Evolutionary conservation across 2,113 vertebrate species (phyloP).

Genomic region (Phainopepla nitens): DNA sequence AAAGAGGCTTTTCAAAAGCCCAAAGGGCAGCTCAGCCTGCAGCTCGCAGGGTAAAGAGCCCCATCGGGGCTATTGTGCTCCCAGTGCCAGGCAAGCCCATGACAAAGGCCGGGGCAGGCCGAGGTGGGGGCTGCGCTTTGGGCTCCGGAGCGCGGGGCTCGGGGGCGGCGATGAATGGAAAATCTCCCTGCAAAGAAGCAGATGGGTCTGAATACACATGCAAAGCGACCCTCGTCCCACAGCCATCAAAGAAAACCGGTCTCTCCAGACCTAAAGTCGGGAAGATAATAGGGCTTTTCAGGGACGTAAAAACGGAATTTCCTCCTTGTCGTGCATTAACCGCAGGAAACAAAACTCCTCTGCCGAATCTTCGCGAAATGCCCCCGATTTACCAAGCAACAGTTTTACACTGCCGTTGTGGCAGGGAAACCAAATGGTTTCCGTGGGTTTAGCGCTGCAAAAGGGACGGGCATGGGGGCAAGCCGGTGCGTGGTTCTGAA

Average conservation of each 20-base stretch:
- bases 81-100: background rate
- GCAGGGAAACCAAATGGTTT: background rate
- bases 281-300: background rate
- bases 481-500: accelerated
- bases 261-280: background rate
- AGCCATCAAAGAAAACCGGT: background rate
- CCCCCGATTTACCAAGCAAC: background rate
- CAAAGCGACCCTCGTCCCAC: background rate
- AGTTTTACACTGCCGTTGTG: accelerated
- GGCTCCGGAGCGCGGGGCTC: background rate
- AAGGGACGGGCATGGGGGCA: background rate
- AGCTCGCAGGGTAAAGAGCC: background rate
- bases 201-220: background rate
- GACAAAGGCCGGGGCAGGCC: background rate
- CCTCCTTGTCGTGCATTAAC: accelerated
- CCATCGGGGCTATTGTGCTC: background rate
- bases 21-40: background rate
- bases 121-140: background rate
- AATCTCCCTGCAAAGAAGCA: background rate
- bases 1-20: slow-evolving; percentile 10
- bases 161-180: background rate
- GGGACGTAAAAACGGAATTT: background rate
- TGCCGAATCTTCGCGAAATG: background rate
- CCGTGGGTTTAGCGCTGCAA: background rate
- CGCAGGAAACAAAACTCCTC: background rate